Evolutionary conservation across 2,113 vertebrate genomes (phyloP).

Genomic region (Myotis brandtii): DNA sequence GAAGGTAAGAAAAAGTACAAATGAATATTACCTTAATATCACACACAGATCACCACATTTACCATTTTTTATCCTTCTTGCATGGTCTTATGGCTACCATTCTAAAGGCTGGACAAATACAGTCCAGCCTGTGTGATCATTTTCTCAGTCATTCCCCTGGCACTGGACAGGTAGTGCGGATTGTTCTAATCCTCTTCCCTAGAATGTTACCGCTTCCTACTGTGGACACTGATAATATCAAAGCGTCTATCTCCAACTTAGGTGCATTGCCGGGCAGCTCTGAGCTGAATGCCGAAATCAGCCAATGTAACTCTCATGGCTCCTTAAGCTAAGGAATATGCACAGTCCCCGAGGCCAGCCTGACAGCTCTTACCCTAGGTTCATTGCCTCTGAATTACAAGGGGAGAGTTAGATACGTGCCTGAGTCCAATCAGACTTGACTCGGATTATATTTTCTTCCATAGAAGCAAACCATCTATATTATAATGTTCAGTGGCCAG

Average conservation of each 20-base stretch:
- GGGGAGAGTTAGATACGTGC: constrained; percentile 63
- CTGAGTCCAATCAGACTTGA: constrained; percentile 67
- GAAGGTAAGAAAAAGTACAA: background rate
- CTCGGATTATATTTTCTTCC: constrained; percentile 70
- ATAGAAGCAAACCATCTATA: constrained; percentile 77
- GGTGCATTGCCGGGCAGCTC: background rate
- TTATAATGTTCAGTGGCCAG: constrained; percentile 80
- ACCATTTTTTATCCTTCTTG: background rate
- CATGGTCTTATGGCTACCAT: background rate
- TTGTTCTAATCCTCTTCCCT: background rate
- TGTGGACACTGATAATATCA: background rate
- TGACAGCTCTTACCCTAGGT: constrained; percentile 60
- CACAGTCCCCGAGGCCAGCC: constrained; percentile 6
- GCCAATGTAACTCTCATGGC: background rate
- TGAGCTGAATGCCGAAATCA: background rate
- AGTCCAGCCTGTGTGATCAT: background rate
- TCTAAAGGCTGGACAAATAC: background rate
- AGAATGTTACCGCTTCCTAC: background rate
- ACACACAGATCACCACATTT: too few relatives aligned
- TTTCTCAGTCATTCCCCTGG: background rate
- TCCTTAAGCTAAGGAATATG: constrained; percentile 60
- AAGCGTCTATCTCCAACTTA: background rate
- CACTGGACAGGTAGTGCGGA: background rate
- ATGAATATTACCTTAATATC: background rate
- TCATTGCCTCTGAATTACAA: constrained; percentile 68